Percentiles rank a stretch among this genome's conserved stretches.
Conservation (phyloP, 2,113 vertebrate species). For the Ctenomys sociabilis region DNA sequence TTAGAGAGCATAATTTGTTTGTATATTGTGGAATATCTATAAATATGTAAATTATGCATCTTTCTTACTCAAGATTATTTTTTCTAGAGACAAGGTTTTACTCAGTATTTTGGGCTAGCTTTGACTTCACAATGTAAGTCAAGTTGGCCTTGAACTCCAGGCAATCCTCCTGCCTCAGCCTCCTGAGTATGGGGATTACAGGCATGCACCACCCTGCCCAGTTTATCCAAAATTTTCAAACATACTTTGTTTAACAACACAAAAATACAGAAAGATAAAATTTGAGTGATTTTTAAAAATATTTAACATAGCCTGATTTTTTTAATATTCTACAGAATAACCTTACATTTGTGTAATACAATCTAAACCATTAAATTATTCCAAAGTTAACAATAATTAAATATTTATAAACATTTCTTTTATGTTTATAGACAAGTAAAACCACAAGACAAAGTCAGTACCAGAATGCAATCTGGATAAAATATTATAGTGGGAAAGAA, state of each 20-base stretch:
- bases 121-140: neutral
- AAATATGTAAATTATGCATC: neutral
- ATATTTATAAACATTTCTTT: neutral
- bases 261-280: neutral
- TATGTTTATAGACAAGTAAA: neutral
- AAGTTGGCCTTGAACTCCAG: neutral
- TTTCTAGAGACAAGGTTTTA: neutral
- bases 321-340: neutral
- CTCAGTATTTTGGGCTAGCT: neutral
- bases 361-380: neutral
- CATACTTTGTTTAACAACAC: neutral
- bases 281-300: neutral
- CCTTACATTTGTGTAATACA: neutral
- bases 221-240: neutral
- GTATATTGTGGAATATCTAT: neutral
- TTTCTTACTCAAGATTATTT: neutral
- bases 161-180: neutral
- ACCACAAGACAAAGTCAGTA: neutral
- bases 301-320: neutral
- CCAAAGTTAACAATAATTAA: neutral
- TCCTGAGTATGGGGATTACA: neutral
- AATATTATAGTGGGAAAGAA: neutral
- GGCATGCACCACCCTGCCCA: too few relatives aligned
- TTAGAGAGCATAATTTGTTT: neutral
- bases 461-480: neutral